Evolutionary conservation across 2,797 vertebrate species (phyloP).

Genomic region (Rousettus madagascariensis): DNA sequence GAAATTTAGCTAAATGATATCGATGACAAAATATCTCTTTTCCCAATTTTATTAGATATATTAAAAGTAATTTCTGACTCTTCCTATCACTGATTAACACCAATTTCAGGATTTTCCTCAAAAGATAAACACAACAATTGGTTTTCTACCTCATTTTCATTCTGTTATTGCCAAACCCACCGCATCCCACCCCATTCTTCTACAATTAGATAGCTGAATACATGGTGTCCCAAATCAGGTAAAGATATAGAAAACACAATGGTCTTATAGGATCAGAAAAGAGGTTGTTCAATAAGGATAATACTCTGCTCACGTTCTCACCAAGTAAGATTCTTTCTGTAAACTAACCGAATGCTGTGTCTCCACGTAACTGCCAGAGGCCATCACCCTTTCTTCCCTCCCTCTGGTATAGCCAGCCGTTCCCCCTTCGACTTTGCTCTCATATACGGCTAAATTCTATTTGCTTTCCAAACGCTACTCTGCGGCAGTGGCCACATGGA

Average conservation of each 20-base stretch:
- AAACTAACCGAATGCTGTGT: neutral
- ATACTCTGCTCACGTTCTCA: neutral
- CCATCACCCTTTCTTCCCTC: neutral
- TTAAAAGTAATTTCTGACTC: slow-evolving; percentile 10
- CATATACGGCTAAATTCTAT: slow-evolving; percentile 23
- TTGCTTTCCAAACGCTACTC: slow-evolving; percentile 48
- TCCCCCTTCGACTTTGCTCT: neutral
- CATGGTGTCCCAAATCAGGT: neutral
- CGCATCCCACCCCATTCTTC: neutral
- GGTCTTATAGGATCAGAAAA: neutral
- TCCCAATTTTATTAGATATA: neutral
- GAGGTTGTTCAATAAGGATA: neutral
- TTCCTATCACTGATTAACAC: slow-evolving; percentile 10
- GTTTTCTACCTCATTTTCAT: neutral
- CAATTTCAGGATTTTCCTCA: neutral
- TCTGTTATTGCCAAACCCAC: neutral
- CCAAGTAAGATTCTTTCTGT: neutral
- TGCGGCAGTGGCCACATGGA: slow-evolving; percentile 68
- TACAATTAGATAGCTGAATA: neutral
- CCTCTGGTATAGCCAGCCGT: neutral
- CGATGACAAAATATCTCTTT: neutral
- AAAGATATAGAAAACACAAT: neutral
- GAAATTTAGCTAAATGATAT: slow-evolving; percentile 53
- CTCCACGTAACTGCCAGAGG: neutral
- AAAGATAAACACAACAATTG: neutral